Evolutionary conservation across 2,888 invertebrate genomes (phyloP), one percentile per base, ranked within the genome.

Genomic region (Aphidius colemani): DNA sequence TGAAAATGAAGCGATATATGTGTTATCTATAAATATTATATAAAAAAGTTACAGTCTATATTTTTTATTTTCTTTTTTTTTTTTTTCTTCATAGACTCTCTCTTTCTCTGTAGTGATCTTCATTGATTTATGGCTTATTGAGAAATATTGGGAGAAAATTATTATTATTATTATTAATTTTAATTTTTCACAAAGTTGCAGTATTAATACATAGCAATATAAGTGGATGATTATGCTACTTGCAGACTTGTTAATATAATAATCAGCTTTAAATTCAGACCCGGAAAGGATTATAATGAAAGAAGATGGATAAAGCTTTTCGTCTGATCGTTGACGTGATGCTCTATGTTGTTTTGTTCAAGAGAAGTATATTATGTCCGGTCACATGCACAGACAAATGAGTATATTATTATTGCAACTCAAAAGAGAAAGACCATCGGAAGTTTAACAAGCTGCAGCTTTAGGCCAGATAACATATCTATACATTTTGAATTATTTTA

Each of bases 71-170:
- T 46, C 46, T 46, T 6, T 46, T 6, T 48, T 13, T 48, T 13
- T 48, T 13, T 18, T n/a, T n/a, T n/a, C n/a, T n/a, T n/a, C n/a
- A n/a, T n/a, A n/a, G n/a, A n/a, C n/a, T n/a, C n/a, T n/a, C n/a
- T n/a, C n/a, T n/a, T n/a, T n/a, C n/a, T n/a, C n/a, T n/a, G n/a
- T n/a, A n/a, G 13, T 18, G 2, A 18, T 0, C 2, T 18, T 18
- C 13, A 18, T 74, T 81, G 81, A 82, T 82, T 81, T 81, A 82
- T 82, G 72, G 81, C 80, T 81, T 81, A 82, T 82, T 81, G 80
- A 81, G 82, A 82, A 82, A 80, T 82, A 82, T 81, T 76, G 77
- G 75, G 2, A 18, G 13, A 18, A 2, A 2, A 18, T 18, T 18
- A 18, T 18, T 18, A 18, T 18, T 18, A 1, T 18, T 2, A 18